These are phyloP conservation scores for Drosophila falleni DNA, from an alignment of 2,888 invertebrate genomes.

Conservation along the genomic window DNA sequence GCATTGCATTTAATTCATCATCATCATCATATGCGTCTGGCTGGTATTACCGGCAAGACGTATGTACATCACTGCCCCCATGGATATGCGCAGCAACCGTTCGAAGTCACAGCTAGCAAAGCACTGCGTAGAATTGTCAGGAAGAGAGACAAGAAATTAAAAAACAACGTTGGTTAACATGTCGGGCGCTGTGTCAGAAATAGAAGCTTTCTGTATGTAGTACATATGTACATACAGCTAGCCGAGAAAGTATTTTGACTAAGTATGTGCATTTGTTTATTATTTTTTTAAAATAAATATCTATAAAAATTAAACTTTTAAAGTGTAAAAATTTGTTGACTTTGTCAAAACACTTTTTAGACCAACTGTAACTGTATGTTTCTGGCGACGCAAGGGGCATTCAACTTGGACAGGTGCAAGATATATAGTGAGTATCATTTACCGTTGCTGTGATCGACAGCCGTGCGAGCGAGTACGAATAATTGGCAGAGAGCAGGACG, in stretches of 20 bases:
- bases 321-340: too few relatives aligned
- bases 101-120: conserved; percentile 21
- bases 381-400: conserved; percentile 37
- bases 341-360: too few relatives aligned
- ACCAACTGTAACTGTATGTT: background rate
- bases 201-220: conserved; percentile 19
- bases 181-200: conserved; percentile 11
- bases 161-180: conserved; percentile 23
- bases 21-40: conserved; percentile 21
- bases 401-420: conserved; percentile 70
- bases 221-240: background rate
- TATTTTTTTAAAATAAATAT: too few relatives aligned
- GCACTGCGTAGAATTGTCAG: conserved; percentile 38
- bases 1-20: conserved; percentile 39
- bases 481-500: conserved; percentile 2
- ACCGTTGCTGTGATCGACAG: conserved; percentile 67
- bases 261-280: too few relatives aligned
- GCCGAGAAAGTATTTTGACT: too few relatives aligned
- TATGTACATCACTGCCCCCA: conserved; percentile 4
- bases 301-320: too few relatives aligned
- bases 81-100: conserved; percentile 43
- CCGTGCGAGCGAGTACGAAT: conserved; percentile 34
- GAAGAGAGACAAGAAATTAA: conserved; percentile 23
- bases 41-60: conserved; percentile 8
- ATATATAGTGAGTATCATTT: conserved; percentile 43